These are phyloP conservation scores for Phengaris arion DNA, from an alignment of 2,888 invertebrate genomes.

Conservation along the genomic window DNA sequence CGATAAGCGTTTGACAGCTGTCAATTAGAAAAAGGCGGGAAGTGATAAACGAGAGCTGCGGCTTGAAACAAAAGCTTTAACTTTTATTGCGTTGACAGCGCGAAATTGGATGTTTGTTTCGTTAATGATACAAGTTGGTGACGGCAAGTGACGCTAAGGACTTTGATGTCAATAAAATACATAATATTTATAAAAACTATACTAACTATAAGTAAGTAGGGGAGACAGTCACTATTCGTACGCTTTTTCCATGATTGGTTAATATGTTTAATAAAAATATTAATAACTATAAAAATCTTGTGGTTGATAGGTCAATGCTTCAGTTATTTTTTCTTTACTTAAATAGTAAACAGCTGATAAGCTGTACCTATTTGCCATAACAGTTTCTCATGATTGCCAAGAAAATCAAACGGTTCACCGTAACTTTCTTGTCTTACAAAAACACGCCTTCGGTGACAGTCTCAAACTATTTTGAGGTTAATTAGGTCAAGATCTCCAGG, in stretches of 20 bases:
- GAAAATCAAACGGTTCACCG: background rate
- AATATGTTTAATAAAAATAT: too few species aligned
- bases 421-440: conserved; percentile 2
- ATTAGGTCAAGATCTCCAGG: conserved; percentile 25
- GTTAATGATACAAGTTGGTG: conserved; percentile 36
- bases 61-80: conserved; percentile 38
- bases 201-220: background rate
- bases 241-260: too few species aligned
- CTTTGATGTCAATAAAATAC: background rate
- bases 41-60: conserved; percentile 54
- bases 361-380: too few species aligned
- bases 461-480: conserved; percentile 27
- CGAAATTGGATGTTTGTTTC: conserved; percentile 38
- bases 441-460: conserved; percentile 1
- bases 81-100: conserved; percentile 42
- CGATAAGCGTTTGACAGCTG: conserved; percentile 70
- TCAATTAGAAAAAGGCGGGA: conserved; percentile 66
- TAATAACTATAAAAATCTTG: too few species aligned
- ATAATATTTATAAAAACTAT: background rate
- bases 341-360: too few species aligned
- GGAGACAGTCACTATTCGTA: background rate
- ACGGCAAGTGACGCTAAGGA: background rate
- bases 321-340: too few species aligned
- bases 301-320: too few species aligned
- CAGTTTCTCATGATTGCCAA: background rate